These are phyloP conservation scores for Carcharodon carcharias DNA, from an alignment of 2,797 vertebrate species.

Conservation along the genomic window DNA sequence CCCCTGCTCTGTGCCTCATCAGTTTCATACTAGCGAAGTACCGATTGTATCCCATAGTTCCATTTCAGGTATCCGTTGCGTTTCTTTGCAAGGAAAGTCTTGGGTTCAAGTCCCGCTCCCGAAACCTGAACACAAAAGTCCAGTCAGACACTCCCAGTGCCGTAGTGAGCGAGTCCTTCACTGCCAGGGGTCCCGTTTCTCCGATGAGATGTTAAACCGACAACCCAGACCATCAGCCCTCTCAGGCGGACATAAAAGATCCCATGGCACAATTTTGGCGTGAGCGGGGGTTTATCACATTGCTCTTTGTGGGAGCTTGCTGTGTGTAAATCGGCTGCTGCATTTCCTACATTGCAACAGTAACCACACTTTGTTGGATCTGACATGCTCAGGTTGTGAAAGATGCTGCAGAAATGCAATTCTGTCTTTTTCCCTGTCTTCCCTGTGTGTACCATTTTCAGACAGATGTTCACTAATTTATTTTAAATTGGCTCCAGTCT, in stretches of 20 bases:
- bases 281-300: neutral
- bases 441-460: neutral
- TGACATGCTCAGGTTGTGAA: neutral
- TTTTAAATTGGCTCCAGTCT: neutral
- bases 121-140: neutral
- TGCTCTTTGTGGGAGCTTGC: neutral
- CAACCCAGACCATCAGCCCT: neutral
- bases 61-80: neutral
- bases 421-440: neutral
- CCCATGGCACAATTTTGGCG: neutral
- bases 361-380: neutral
- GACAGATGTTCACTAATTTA: neutral
- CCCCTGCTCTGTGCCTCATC: neutral
- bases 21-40: no score
- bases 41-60: neutral
- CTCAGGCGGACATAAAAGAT: neutral
- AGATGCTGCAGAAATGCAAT: neutral
- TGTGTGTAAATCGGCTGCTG: no score
- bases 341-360: neutral
- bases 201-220: neutral
- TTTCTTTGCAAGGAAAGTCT: neutral
- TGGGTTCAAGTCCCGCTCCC: no score
- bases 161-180: neutral
- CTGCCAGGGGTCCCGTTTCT: neutral
- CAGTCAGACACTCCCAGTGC: neutral